phyloP scores from a whole-genome alignment of 1,140 invertebrate genomes.

The Bombyx mandarina region DNA sequence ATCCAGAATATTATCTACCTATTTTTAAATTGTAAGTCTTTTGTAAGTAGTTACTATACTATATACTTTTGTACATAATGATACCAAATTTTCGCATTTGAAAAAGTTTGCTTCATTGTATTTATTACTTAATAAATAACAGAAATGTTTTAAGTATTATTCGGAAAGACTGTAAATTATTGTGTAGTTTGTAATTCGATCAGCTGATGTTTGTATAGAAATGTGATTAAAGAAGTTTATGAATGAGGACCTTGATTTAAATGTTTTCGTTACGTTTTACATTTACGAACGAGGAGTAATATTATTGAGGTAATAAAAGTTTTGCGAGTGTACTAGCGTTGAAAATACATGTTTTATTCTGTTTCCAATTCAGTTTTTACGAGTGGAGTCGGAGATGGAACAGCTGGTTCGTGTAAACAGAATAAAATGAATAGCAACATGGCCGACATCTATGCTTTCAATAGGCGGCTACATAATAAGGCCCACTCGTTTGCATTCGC shows the following conservation, averaged over 20 bases:
- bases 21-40: slow-evolving; percentile 14
- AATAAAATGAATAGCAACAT: slow-evolving; percentile 37
- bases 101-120: slow-evolving; percentile 56
- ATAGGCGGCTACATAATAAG: slow-evolving; percentile 22
- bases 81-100: slow-evolving; percentile 69
- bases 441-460: slow-evolving; percentile 23
- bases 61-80: slow-evolving; percentile 62
- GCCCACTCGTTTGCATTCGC: slow-evolving; percentile 13
- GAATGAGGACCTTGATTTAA: slow-evolving; percentile 39
- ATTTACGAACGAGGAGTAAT: slow-evolving; percentile 5
- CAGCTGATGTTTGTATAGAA: slow-evolving; percentile 65
- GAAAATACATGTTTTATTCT: slow-evolving; percentile 45
- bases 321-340: slow-evolving; percentile 17
- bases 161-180: slow-evolving; percentile 69
- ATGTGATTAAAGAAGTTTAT: slow-evolving; percentile 66
- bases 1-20: slow-evolving; percentile 29
- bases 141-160: slow-evolving; percentile 60
- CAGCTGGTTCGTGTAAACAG: slow-evolving; percentile 47
- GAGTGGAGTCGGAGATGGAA: slow-evolving; percentile 29
- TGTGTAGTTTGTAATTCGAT: slow-evolving; percentile 58
- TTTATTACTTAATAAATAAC: slow-evolving; percentile 57
- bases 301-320: slow-evolving; percentile 20
- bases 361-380: slow-evolving; percentile 51
- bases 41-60: slow-evolving; percentile 18
- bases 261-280: slow-evolving; percentile 15